Percentiles rank a stretch among this genome's conserved stretches.
phyloP scores from a whole-genome alignment of 2,888 invertebrate genomes.

The Tetragonula carbonaria region DNA sequence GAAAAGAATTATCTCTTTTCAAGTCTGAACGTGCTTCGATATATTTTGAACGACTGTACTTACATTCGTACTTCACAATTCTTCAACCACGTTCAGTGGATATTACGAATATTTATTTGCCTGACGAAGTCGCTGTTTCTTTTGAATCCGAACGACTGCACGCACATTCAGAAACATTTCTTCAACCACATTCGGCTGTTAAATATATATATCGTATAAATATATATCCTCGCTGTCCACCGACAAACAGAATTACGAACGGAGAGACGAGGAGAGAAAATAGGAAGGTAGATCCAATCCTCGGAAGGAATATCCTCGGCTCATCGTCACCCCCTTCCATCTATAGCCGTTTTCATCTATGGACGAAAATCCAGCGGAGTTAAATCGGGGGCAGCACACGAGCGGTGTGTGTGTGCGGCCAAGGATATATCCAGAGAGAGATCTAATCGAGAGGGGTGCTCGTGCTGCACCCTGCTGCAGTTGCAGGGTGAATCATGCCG shows the following conservation, averaged over 20 bases:
- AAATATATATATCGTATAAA: too few relatives aligned
- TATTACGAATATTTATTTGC: too few relatives aligned
- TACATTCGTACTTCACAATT: too few relatives aligned
- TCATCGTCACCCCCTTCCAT: background rate
- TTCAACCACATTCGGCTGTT: background rate
- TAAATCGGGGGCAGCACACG: slow-evolving; percentile 32
- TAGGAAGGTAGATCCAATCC: background rate
- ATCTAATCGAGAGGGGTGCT: slow-evolving; percentile 56
- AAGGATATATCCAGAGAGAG: slow-evolving; percentile 43
- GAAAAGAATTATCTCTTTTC: too few relatives aligned
- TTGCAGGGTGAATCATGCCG: slow-evolving; percentile 60
- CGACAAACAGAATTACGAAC: background rate
- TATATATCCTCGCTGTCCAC: too few relatives aligned
- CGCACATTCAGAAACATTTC: background rate
- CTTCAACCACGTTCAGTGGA: too few relatives aligned
- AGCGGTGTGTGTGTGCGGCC: slow-evolving; percentile 10
- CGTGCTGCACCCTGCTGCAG: slow-evolving; percentile 63
- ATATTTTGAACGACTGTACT: too few relatives aligned
- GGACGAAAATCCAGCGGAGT: slow-evolving; percentile 13
- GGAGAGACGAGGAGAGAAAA: background rate
- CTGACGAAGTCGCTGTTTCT: too few relatives aligned
- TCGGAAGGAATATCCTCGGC: background rate
- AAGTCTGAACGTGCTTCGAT: too few relatives aligned
- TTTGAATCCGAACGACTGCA: too few relatives aligned
- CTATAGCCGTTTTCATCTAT: background rate